Conservation (phyloP, 2,888 invertebrate genomes). For the Meloe dianella region DNA sequence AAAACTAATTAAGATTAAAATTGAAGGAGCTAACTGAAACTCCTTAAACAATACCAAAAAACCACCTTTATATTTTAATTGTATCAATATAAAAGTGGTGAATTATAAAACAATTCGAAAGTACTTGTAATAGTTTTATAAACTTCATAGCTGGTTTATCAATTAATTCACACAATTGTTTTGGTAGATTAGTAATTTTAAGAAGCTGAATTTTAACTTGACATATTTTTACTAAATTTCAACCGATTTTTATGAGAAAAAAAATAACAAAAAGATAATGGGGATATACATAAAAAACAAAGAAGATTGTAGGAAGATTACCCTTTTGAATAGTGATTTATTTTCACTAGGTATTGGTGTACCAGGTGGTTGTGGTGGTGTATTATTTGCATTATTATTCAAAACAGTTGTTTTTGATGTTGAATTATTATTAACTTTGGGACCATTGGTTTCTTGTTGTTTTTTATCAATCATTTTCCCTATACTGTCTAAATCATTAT, state of each 20-base stretch:
- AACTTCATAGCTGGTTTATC: not conserved
- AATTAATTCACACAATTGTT: not conserved
- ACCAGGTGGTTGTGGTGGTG: constrained; percentile 56
- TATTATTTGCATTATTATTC: constrained; percentile 58
- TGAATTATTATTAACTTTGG: constrained; percentile 54
- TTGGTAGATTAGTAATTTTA: not conserved
- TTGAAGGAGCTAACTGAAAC: not conserved
- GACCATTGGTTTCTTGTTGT: constrained; percentile 52
- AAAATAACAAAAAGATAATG: no score
- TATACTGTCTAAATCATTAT: constrained; percentile 67
- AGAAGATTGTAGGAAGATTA: constrained; percentile 48
- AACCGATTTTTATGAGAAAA: not conserved
- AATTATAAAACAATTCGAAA: no score
- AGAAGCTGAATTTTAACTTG: not conserved
- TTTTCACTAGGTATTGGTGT: constrained; percentile 54
- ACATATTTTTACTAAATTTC: not conserved
- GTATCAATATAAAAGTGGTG: no score
- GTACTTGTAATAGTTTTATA: no score
- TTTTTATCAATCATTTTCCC: constrained; percentile 58
- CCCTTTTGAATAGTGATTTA: constrained; percentile 62
- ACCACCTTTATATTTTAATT: no score
- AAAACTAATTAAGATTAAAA: not conserved
- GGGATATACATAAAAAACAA: no score
- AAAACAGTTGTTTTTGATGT: constrained; percentile 56
- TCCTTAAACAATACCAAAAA: not conserved